Conservation (phyloP, 2,888 invertebrate species). For the Nineta flava region DNA sequence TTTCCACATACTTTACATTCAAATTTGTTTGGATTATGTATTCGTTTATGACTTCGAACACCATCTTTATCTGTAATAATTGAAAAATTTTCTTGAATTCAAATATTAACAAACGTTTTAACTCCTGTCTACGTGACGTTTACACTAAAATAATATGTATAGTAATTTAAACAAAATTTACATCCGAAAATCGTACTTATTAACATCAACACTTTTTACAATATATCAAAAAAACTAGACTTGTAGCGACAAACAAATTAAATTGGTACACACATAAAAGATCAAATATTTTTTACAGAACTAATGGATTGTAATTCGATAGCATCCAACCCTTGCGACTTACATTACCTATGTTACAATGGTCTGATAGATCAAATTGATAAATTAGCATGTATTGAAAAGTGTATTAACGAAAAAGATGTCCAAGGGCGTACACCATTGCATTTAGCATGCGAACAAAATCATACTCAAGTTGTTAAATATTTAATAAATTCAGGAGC, state of each 20-base stretch:
- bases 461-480: not conserved
- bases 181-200: too few relatives aligned
- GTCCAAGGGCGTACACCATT: not conserved
- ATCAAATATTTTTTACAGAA: too few relatives aligned
- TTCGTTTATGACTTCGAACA: slow-evolving; percentile 7
- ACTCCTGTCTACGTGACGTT: too few relatives aligned
- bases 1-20: slow-evolving; percentile 9
- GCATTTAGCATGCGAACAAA: not conserved
- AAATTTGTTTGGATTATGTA: slow-evolving; percentile 8
- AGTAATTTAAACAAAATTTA: too few relatives aligned
- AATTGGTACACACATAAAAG: too few relatives aligned
- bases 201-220: too few relatives aligned
- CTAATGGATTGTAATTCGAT: too few relatives aligned
- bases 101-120: too few relatives aligned
- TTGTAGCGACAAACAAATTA: too few relatives aligned
- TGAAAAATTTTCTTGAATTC: not conserved
- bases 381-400: not conserved
- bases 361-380: not conserved
- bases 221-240: too few relatives aligned
- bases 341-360: not conserved
- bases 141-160: too few relatives aligned
- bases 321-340: not conserved
- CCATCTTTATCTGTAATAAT: not conserved
- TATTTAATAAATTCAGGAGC: not conserved
- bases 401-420: not conserved